phyloP scores from a whole-genome alignment of 2,113 vertebrate genomes.

The Mungos mungo region DNA sequence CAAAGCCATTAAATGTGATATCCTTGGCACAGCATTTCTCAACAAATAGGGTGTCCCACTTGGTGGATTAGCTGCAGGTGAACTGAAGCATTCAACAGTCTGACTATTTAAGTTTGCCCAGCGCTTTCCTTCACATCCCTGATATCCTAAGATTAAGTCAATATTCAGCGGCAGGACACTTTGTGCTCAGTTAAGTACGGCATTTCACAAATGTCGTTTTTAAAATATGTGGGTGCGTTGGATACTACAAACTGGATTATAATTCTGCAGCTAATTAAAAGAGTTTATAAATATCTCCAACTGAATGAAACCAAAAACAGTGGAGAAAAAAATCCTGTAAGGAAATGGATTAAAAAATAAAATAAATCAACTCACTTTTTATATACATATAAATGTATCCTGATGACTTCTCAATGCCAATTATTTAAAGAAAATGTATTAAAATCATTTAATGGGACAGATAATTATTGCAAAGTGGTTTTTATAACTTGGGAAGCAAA shows the following conservation, averaged over 20 bases:
- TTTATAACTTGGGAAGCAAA: conserved; percentile 25
- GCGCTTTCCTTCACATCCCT: conserved; percentile 2
- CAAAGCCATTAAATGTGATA: conserved; percentile 78
- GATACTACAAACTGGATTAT: not conserved
- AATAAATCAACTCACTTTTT: conserved; percentile 6
- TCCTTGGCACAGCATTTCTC: conserved; percentile 73
- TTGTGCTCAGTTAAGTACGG: not conserved
- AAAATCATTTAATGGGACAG: not conserved
- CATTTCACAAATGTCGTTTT: not conserved
- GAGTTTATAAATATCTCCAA: not conserved
- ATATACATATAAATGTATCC: not conserved
- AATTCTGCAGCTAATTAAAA: conserved; percentile 23
- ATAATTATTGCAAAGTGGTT: conserved; percentile 41
- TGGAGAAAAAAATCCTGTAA: not conserved
- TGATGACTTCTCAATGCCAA: not conserved
- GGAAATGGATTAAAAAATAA: not conserved
- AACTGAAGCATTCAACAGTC: conserved; percentile 53
- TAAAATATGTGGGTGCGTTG: not conserved
- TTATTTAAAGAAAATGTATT: not conserved
- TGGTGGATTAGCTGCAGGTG: conserved; percentile 70
- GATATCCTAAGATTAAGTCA: not conserved
- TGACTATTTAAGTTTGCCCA: conserved; percentile 35
- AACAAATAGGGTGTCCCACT: conserved; percentile 65
- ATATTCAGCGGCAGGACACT: not conserved
- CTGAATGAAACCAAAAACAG: not conserved